Evolutionary conservation across 2,113 vertebrate species (phyloP).

Genomic region (Daubentonia madagascariensis): DNA sequence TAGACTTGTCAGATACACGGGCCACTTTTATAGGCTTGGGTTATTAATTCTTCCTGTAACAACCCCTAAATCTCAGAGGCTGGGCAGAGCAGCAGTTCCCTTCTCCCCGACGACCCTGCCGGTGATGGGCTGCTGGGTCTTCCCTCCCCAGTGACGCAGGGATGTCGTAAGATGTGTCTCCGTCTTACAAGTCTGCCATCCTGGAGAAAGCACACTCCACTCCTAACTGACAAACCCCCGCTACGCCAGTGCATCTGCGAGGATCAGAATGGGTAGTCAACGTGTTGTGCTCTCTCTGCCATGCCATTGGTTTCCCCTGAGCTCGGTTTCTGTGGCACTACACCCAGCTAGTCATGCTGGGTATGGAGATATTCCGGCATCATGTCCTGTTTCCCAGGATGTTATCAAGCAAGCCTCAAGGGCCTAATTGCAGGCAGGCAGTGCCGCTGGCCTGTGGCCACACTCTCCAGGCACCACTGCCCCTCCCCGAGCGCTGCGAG

Average conservation of each 20-base stretch:
- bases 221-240: not conserved
- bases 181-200: no score
- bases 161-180: not conserved
- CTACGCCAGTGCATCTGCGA: fast-evolving
- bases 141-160: not conserved
- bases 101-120: fast-evolving
- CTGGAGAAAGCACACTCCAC: not conserved
- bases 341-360: not conserved
- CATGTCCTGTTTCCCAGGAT: not conserved
- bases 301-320: fast-evolving
- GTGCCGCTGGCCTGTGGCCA: fast-evolving
- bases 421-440: not conserved
- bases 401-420: not conserved
- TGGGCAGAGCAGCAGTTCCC: not conserved
- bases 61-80: not conserved
- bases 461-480: no score
- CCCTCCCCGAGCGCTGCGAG: not conserved
- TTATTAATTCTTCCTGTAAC: not conserved
- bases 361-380: fast-evolving
- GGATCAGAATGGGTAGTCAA: fast-evolving
- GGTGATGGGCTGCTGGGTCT: not conserved
- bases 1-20: no score
- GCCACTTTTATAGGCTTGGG: not conserved
- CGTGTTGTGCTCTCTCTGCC: not conserved
- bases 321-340: not conserved